These are phyloP conservation scores for Epinotia ramella DNA, from an alignment of 2,888 invertebrate species.

Conservation along the genomic window DNA sequence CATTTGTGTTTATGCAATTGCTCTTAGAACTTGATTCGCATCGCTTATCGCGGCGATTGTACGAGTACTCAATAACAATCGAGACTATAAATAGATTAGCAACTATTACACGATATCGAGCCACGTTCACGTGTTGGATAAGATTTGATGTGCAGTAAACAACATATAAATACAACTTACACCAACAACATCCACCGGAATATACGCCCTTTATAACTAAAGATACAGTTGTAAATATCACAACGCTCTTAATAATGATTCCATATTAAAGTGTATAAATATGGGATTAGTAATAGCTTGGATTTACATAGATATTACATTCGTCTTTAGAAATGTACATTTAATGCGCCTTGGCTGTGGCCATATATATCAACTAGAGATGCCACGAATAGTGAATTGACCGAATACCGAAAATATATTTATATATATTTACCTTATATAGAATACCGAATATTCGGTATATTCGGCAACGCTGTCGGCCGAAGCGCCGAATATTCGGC, in stretches of 20 bases:
- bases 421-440: too few relatives aligned
- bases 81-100: slow-evolving; percentile 41
- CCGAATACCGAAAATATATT: too few relatives aligned
- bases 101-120: slow-evolving; percentile 41
- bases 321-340: background rate
- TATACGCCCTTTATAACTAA: background rate
- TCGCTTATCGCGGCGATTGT: slow-evolving; percentile 44
- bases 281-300: background rate
- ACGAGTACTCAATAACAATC: slow-evolving; percentile 42
- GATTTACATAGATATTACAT: background rate
- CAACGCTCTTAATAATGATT: background rate
- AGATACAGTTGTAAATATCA: background rate
- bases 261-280: too few relatives aligned
- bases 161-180: slow-evolving; percentile 19
- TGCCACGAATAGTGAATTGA: too few relatives aligned
- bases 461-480: too few relatives aligned
- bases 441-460: too few relatives aligned
- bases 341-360: too few relatives aligned
- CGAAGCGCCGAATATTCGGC: too few relatives aligned
- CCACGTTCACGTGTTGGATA: slow-evolving; percentile 24
- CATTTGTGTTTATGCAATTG: slow-evolving; percentile 38
- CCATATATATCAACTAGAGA: too few relatives aligned
- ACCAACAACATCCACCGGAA: background rate
- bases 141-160: slow-evolving; percentile 21
- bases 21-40: slow-evolving; percentile 43